Percentiles rank a stretch among this genome's conserved stretches.
These are phyloP conservation scores for Gallinago media DNA, from an alignment of 2,113 vertebrate species.

Conservation along the genomic window DNA sequence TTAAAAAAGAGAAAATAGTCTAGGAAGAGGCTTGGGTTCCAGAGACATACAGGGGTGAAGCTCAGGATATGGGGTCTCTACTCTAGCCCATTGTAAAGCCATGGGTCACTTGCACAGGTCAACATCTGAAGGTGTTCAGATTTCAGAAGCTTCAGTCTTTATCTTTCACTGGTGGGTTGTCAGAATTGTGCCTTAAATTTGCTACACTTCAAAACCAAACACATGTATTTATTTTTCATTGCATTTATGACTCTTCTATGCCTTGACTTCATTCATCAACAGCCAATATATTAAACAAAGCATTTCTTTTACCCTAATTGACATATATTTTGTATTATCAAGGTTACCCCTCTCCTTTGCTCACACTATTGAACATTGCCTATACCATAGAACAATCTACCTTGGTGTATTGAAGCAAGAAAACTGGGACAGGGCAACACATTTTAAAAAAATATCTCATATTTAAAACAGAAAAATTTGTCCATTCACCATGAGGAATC, in stretches of 20 bases:
- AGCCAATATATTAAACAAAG: neutral
- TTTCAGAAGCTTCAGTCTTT: neutral
- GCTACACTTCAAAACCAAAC: neutral
- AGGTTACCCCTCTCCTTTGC: neutral
- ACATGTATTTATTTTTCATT: neutral
- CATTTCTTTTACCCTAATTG: neutral
- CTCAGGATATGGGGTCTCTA: neutral
- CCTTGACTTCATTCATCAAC: neutral
- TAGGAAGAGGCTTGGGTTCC: neutral
- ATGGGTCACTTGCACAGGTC: neutral
- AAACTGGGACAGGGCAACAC: neutral
- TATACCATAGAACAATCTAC: fast-evolving
- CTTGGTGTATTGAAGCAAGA: fast-evolving
- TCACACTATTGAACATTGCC: neutral
- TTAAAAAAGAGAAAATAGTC: neutral
- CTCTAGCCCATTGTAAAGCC: neutral
- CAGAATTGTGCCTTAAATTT: neutral
- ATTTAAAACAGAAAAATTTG: neutral
- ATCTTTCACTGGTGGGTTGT: neutral
- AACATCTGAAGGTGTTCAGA: neutral
- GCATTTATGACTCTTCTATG: neutral
- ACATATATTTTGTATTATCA: neutral
- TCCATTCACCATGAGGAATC: neutral
- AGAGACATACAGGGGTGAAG: neutral
- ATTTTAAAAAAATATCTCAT: neutral